Evolutionary conservation across 1,140 invertebrate species (phyloP).

Genomic region (Atta texana): DNA sequence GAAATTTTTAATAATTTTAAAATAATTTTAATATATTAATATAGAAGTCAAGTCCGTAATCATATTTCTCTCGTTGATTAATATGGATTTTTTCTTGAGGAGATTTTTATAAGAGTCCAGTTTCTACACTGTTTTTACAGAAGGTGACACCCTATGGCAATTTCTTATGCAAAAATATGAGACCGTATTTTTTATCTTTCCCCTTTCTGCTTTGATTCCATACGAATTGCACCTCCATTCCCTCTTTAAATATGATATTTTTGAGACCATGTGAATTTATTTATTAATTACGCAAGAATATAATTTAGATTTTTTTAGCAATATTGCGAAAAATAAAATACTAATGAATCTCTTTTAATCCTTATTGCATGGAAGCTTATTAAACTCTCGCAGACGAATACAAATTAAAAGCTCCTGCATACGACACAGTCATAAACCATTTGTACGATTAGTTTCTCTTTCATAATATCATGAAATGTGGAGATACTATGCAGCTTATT

Average conservation of each 20-base stretch:
- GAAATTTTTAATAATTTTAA: not conserved
- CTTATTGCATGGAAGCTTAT: conserved; percentile 15
- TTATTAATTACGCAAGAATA: not conserved
- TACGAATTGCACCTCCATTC: not conserved
- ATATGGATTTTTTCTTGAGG: not conserved
- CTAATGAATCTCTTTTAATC: conserved; percentile 7
- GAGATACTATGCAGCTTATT: not conserved
- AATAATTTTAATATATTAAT: not conserved
- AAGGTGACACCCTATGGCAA: not conserved
- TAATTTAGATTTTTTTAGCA: conserved; percentile 24
- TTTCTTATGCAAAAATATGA: not conserved
- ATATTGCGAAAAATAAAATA: not conserved
- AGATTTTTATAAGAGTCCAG: not conserved
- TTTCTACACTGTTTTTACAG: not conserved
- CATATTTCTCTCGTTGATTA: not conserved
- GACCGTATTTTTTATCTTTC: not conserved
- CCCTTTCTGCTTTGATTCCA: not conserved
- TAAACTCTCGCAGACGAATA: not conserved
- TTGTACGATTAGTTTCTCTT: not conserved
- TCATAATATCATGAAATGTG: not conserved
- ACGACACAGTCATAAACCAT: not conserved
- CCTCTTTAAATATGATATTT: not conserved
- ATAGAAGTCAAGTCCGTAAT: no score
- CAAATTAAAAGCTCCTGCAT: not conserved
- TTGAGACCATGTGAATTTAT: not conserved